Evolutionary conservation across 2,797 vertebrate genomes (phyloP).

Genomic region (Prunella strophiata): DNA sequence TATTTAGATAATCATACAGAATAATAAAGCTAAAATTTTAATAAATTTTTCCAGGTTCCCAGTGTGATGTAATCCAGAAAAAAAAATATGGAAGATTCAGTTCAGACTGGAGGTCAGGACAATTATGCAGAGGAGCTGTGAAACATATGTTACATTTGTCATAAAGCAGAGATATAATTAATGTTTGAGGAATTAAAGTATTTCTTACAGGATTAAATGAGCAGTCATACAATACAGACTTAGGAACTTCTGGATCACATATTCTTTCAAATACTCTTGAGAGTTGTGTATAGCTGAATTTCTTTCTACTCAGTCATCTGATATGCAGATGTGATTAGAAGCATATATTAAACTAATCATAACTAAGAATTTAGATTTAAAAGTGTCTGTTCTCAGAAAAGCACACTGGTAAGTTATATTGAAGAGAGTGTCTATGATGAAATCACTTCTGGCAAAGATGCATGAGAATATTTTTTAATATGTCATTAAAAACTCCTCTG

Average conservation of each 20-base stretch:
- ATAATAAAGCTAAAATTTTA: neutral
- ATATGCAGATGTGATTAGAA: neutral
- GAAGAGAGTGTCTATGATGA: neutral
- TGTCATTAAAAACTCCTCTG: neutral
- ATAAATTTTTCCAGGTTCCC: neutral
- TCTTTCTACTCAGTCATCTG: neutral
- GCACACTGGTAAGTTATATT: neutral
- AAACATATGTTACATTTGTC: neutral
- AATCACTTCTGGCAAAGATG: neutral
- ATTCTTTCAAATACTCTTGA: neutral
- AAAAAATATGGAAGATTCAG: neutral
- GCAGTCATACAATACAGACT: neutral
- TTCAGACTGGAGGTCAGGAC: neutral
- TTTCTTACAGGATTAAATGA: neutral
- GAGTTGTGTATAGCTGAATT: neutral
- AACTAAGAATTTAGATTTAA: neutral
- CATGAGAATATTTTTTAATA: neutral
- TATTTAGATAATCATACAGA: neutral
- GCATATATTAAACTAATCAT: neutral
- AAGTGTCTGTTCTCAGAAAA: neutral
- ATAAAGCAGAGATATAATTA: neutral
- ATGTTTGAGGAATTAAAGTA: neutral
- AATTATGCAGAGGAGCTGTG: fast-evolving
- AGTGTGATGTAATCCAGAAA: neutral
- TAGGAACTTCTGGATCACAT: neutral